These are phyloP conservation scores for Saguinus midas DNA, from an alignment of 2,113 vertebrate species.

Conservation along the genomic window DNA sequence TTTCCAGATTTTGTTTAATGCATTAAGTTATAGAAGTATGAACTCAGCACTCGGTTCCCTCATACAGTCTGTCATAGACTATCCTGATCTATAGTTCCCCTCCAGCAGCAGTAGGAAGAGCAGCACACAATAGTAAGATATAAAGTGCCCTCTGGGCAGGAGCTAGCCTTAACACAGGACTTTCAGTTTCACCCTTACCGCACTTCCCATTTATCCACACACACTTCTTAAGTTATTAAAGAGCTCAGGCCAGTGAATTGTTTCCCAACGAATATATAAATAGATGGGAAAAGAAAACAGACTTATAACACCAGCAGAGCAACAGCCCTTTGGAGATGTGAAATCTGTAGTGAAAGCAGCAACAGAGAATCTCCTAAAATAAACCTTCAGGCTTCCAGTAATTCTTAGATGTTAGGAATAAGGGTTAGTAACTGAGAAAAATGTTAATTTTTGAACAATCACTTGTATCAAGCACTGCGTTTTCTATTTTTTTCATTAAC, in stretches of 20 bases:
- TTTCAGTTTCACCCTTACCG: not conserved
- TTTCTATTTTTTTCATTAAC: not conserved
- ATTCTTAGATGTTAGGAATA: not conserved
- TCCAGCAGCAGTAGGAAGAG: not conserved
- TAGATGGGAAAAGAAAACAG: not conserved
- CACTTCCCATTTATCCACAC: not conserved
- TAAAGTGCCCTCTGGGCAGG: not conserved
- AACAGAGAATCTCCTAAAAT: not conserved
- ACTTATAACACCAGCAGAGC: not conserved
- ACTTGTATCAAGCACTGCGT: not conserved
- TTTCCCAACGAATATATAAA: not conserved
- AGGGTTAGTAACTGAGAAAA: not conserved
- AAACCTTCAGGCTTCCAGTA: not conserved
- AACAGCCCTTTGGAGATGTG: not conserved
- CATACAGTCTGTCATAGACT: not conserved
- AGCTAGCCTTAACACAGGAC: not conserved
- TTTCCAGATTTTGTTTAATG: not conserved
- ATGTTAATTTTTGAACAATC: not conserved
- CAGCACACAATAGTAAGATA: not conserved
- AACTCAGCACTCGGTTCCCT: not conserved
- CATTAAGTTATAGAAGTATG: not conserved
- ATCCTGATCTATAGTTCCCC: not conserved
- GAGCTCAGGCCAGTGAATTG: not conserved
- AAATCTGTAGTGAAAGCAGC: not conserved
- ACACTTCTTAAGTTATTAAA: not conserved